Conservation (phyloP, 2,797 vertebrate genomes). For the Bucorvus abyssinicus region DNA sequence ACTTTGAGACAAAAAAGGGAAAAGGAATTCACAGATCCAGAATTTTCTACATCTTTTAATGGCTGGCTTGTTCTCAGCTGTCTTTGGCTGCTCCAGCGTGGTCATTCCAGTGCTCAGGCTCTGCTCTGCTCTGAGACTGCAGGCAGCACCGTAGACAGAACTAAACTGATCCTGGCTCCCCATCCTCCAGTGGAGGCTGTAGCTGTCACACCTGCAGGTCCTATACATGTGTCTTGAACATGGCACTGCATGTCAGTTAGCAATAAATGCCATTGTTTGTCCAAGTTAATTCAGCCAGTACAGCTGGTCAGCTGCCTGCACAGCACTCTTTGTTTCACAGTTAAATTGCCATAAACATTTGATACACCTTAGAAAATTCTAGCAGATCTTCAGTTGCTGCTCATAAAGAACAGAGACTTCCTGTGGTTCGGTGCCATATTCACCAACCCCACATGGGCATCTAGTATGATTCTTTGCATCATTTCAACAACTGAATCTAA, state of each 20-base stretch:
- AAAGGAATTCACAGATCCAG: background rate
- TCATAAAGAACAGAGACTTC: background rate
- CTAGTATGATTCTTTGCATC: background rate
- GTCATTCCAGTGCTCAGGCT: background rate
- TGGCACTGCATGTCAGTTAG: background rate
- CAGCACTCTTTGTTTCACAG: background rate
- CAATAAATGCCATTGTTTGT: background rate
- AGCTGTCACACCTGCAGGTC: background rate
- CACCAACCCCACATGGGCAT: accelerated
- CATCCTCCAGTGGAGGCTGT: background rate
- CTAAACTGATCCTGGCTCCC: background rate
- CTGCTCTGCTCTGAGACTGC: background rate
- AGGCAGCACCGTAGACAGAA: background rate
- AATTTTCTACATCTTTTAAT: background rate
- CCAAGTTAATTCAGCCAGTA: background rate
- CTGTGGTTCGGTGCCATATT: background rate
- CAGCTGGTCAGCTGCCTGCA: background rate
- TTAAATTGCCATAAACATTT: background rate
- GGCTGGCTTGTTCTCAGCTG: background rate
- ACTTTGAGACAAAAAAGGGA: background rate
- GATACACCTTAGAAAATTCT: background rate
- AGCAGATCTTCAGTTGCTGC: background rate
- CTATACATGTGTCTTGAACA: background rate
- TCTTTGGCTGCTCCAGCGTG: background rate
- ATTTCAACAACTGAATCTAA: background rate